phyloP scores from a whole-genome alignment of 2,797 vertebrate genomes.

The Diplodus puntazzo region DNA sequence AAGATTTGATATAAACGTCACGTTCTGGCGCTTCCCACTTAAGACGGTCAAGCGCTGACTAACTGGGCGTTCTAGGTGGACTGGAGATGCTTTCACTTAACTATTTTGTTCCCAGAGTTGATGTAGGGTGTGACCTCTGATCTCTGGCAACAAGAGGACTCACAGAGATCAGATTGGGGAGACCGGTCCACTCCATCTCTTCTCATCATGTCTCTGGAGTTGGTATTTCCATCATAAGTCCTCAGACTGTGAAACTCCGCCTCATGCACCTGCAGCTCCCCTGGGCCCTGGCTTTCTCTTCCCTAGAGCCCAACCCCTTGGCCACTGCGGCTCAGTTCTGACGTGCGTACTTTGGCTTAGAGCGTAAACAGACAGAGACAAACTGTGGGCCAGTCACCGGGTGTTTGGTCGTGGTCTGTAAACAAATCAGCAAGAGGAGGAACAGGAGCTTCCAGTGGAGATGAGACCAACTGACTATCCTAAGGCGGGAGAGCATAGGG shows the following conservation, averaged over 20 bases:
- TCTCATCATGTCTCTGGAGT: conserved; percentile 47
- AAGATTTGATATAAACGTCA: conserved; percentile 80
- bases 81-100: conserved; percentile 54
- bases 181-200: conserved; percentile 44
- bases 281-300: conserved; percentile 35
- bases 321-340: conserved; percentile 64
- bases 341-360: conserved; percentile 59
- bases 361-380: conserved; percentile 79
- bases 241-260: conserved; percentile 29
- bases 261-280: conserved; percentile 76
- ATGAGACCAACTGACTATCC: conserved; percentile 64
- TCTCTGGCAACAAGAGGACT: conserved; percentile 63
- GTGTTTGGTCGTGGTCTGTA: conserved; percentile 78
- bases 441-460: conserved; percentile 77
- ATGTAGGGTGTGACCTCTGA: conserved; percentile 72
- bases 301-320: conserved; percentile 54
- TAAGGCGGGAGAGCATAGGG: conserved; percentile 48
- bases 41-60: conserved; percentile 66
- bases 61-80: conserved; percentile 72
- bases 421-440: conserved; percentile 79
- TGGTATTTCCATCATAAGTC: conserved; percentile 49
- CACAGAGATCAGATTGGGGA: conserved; percentile 61
- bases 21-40: conserved; percentile 77
- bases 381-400: conserved; percentile 71
- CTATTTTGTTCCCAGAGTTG: conserved; percentile 73